These are phyloP conservation scores for Drosophila mulleri DNA, from an alignment of 2,888 invertebrate species.

Conservation along the genomic window DNA sequence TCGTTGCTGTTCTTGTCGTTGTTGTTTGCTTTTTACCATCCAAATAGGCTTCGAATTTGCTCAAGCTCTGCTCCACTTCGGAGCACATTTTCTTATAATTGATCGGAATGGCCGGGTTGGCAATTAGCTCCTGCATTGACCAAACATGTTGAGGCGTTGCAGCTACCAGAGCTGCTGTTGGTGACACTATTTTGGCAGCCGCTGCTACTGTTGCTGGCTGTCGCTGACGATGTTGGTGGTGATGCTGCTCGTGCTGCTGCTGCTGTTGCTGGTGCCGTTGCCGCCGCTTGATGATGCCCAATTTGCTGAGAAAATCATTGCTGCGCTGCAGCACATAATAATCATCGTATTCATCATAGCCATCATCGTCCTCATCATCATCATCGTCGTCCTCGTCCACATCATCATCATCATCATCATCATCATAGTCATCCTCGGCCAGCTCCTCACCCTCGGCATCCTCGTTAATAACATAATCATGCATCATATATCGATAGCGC, in stretches of 20 bases:
- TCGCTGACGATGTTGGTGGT: conserved; percentile 1
- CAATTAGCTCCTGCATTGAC: conserved; percentile 84
- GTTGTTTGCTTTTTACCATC: conserved; percentile 65
- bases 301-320: conserved; percentile 54
- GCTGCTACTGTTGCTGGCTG: background rate
- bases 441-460: conserved; percentile 71
- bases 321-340: conserved; percentile 53
- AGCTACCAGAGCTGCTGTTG: background rate
- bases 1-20: background rate
- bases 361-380: conserved; percentile 55
- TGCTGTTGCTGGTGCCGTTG: conserved; percentile 3
- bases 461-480: conserved; percentile 72
- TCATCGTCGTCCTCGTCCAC: conserved; percentile 62
- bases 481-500: conserved; percentile 66
- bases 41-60: conserved; percentile 82
- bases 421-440: conserved; percentile 63
- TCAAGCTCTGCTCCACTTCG: conserved; percentile 84
- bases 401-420: conserved; percentile 61
- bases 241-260: background rate
- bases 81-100: conserved; percentile 84
- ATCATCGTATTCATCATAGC: conserved; percentile 58
- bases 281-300: conserved; percentile 58
- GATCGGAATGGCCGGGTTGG: conserved; percentile 83
- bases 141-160: conserved; percentile 77
- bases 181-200: background rate